Conservation (phyloP, 2,113 vertebrate species). For the Bos indicus region DNA sequence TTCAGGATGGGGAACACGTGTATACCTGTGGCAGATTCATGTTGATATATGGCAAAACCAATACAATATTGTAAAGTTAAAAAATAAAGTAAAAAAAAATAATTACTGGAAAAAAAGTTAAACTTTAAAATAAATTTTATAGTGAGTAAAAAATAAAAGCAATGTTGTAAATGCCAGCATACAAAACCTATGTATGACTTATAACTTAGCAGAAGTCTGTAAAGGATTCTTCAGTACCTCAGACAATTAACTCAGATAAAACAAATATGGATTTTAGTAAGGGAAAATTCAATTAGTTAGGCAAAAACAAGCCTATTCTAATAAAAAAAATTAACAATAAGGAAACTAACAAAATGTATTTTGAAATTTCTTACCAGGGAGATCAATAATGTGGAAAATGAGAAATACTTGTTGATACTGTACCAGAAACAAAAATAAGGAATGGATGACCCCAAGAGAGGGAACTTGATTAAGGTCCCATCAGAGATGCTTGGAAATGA, state of each 20-base stretch:
- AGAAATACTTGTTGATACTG: neutral
- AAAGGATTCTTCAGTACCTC: neutral
- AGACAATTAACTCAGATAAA: neutral
- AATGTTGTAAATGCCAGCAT: neutral
- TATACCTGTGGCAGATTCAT: too few relatives aligned
- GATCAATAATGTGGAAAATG: neutral
- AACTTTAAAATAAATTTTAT: neutral
- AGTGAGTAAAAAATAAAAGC: neutral
- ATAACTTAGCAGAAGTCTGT: neutral
- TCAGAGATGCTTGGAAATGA: neutral
- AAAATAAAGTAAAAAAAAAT: too few relatives aligned
- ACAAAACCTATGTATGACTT: neutral
- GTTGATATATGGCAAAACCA: too few relatives aligned
- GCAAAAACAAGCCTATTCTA: neutral
- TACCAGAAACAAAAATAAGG: neutral
- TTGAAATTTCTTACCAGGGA: neutral
- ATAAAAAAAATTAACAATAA: neutral
- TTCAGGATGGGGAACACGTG: too few relatives aligned
- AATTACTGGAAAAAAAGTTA: neutral
- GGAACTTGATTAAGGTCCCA: accelerated
- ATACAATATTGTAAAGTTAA: too few relatives aligned
- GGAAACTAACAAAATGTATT: neutral
- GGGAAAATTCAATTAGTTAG: neutral
- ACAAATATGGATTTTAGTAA: neutral
- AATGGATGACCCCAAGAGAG: neutral